These are phyloP conservation scores for Paralichthys olivaceus DNA, from an alignment of 2,113 vertebrate genomes.

Conservation along the genomic window DNA sequence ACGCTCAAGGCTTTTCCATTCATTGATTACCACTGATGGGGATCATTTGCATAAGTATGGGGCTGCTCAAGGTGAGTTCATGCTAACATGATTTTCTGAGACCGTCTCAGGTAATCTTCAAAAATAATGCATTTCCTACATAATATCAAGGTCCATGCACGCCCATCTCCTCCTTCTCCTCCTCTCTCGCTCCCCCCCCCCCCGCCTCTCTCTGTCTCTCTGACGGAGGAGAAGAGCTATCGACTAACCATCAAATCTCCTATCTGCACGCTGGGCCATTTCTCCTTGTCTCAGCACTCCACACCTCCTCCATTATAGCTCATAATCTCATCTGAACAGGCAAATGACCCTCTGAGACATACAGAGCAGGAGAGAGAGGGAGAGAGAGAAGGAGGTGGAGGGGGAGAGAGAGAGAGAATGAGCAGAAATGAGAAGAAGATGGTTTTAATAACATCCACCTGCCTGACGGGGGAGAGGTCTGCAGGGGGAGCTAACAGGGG, in stretches of 20 bases:
- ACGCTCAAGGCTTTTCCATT: constrained; percentile 69
- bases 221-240: constrained; percentile 72
- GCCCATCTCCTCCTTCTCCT: constrained; percentile 56
- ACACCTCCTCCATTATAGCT: constrained; percentile 84
- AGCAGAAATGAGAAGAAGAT: background rate
- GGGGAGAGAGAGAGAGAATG: constrained; percentile 15
- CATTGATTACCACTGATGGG: constrained; percentile 77
- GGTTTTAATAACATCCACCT: constrained; percentile 48
- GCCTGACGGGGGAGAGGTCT: constrained; percentile 3
- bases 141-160: constrained; percentile 78
- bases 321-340: constrained; percentile 84
- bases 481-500: constrained; percentile 6
- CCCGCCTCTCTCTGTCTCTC: constrained; percentile 40
- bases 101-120: constrained; percentile 78
- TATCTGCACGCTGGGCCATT: constrained; percentile 77
- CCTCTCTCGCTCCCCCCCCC: constrained; percentile 15
- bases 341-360: constrained; percentile 79
- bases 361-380: constrained; percentile 25
- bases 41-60: constrained; percentile 76
- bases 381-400: background rate
- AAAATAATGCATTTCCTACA: constrained; percentile 82
- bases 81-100: constrained; percentile 70
- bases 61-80: constrained; percentile 80
- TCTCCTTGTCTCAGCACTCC: constrained; percentile 85
- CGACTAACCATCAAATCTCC: constrained; percentile 85